Percentiles rank a stretch among this genome's conserved stretches.
Conservation (phyloP, 2,888 invertebrate species). For the Diloba caeruleocephala region DNA sequence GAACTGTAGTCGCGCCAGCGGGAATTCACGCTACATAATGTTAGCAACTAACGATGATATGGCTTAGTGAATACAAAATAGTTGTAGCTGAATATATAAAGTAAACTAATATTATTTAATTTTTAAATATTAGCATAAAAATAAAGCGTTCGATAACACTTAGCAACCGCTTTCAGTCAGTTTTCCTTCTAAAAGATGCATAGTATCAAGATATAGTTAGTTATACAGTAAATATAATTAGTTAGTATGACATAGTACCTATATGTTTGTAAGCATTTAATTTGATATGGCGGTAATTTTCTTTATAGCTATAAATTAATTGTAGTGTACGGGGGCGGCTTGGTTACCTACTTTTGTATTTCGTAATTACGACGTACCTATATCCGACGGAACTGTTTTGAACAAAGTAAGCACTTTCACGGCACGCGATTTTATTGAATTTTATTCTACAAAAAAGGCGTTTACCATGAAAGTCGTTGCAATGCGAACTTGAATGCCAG, state of each 20-base stretch:
- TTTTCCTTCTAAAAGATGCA: slow-evolving; percentile 30
- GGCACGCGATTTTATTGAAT: slow-evolving; percentile 55
- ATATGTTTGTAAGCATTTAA: slow-evolving; percentile 31
- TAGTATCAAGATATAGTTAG: slow-evolving; percentile 31
- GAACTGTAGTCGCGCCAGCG: slow-evolving; percentile 55
- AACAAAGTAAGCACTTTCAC: slow-evolving; percentile 44
- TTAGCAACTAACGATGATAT: slow-evolving; percentile 23
- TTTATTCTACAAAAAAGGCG: slow-evolving; percentile 42
- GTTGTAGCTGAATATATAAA: slow-evolving; percentile 11
- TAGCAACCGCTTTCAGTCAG: slow-evolving; percentile 38
- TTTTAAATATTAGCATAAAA: slow-evolving; percentile 7
- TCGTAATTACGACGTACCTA: slow-evolving; percentile 36
- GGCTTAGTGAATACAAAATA: slow-evolving; percentile 25
- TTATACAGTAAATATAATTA: slow-evolving; percentile 29
- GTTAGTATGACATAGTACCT: too few species aligned
- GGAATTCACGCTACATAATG: slow-evolving; percentile 42
- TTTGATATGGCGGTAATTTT: slow-evolving; percentile 33
- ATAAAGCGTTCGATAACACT: slow-evolving; percentile 8
- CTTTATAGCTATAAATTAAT: slow-evolving; percentile 27
- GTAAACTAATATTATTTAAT: too few species aligned
- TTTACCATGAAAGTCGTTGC: slow-evolving; percentile 27
- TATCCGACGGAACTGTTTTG: slow-evolving; percentile 36
- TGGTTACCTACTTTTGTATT: slow-evolving; percentile 35
- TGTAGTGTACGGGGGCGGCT: too few species aligned
- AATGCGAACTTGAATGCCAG: slow-evolving; percentile 29